phyloP scores from a whole-genome alignment of 2,113 vertebrate species.

The Sminthopsis crassicaudata region DNA sequence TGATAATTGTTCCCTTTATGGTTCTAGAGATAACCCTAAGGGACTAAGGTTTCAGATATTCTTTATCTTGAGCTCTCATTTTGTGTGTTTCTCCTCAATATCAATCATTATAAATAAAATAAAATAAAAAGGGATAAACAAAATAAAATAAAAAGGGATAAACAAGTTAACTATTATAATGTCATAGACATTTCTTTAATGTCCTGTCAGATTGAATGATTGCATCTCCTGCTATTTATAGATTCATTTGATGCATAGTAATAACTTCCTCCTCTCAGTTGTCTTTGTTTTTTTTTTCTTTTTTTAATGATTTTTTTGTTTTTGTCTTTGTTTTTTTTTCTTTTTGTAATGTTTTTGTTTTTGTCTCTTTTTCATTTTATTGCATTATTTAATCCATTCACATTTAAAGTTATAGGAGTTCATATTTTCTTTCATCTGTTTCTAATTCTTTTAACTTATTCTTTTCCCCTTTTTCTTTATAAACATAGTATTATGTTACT shows the following conservation, averaged over 20 bases:
- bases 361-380: not conserved
- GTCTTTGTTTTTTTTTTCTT: too few species aligned
- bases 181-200: not conserved
- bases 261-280: not conserved
- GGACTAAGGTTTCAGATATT: too few species aligned
- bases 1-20: not conserved
- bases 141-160: too few species aligned
- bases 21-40: not conserved
- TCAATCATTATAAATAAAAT: too few species aligned
- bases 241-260: not conserved
- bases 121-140: too few species aligned
- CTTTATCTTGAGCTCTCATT: not conserved
- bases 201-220: not conserved
- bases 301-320: not conserved
- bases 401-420: not conserved
- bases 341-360: not conserved
- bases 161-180: too few species aligned
- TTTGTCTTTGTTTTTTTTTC: not conserved
- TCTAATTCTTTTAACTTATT: not conserved
- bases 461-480: not conserved
- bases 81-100: not conserved
- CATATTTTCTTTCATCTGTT: not conserved
- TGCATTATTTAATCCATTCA: not conserved
- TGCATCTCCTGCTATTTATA: too few species aligned
- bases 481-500: not conserved